Conservation (phyloP, 1,140 invertebrate genomes). For the Hermetia illucens region DNA sequence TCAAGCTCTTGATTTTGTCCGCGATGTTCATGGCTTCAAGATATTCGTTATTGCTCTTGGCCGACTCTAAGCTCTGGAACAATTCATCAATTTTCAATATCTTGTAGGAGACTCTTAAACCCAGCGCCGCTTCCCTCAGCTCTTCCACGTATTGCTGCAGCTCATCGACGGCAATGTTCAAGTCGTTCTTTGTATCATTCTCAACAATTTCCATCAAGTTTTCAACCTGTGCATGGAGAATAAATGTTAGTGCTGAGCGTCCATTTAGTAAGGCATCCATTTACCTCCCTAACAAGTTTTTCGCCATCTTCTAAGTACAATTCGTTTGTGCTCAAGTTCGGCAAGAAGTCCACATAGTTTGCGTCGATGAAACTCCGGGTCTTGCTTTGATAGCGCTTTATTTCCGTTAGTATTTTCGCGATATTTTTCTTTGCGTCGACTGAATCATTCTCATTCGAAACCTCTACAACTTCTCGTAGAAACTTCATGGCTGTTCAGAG, state of each 20-base stretch:
- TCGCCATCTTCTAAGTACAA: slow-evolving; percentile 19
- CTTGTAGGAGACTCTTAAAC: slow-evolving; percentile 16
- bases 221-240: slow-evolving; percentile 5
- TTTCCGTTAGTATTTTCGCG: slow-evolving; percentile 18
- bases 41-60: slow-evolving; percentile 20
- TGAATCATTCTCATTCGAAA: slow-evolving; percentile 2
- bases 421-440: slow-evolving; percentile 15
- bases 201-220: slow-evolving; percentile 15
- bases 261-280: background rate
- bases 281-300: slow-evolving; percentile 12
- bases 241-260: background rate
- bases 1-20: slow-evolving; percentile 15
- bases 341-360: slow-evolving; percentile 25
- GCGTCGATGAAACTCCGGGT: slow-evolving; percentile 21
- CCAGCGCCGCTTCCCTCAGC: slow-evolving; percentile 17
- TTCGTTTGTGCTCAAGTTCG: slow-evolving; percentile 19
- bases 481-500: slow-evolving; percentile 5
- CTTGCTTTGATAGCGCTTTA: slow-evolving; percentile 18
- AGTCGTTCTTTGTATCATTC: slow-evolving; percentile 11
- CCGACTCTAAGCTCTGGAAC: slow-evolving; percentile 22
- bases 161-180: slow-evolving; percentile 15
- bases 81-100: slow-evolving; percentile 23
- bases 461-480: slow-evolving; percentile 1
- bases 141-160: slow-evolving; percentile 12
- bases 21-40: slow-evolving; percentile 16